These are phyloP conservation scores for Leptinotarsa tumamoca DNA, from an alignment of 2,888 invertebrate genomes.

Conservation along the genomic window DNA sequence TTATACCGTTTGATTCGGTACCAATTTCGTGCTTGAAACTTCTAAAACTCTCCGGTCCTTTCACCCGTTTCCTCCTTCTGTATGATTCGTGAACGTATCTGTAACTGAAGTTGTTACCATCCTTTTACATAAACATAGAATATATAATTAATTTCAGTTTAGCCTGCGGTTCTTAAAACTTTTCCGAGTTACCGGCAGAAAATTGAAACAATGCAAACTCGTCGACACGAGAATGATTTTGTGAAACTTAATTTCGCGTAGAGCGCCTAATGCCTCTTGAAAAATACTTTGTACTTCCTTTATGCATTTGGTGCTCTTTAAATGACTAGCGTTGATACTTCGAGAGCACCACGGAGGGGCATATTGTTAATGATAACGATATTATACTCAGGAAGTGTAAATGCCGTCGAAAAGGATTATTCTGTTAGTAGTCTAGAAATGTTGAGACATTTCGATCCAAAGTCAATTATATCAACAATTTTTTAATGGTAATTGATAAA, in stretches of 20 bases:
- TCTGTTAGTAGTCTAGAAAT: not conserved
- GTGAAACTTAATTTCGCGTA: conserved; percentile 18
- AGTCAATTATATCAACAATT: no score
- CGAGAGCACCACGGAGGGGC: not conserved
- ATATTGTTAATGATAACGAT: not conserved
- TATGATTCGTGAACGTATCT: not conserved
- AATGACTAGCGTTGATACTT: not conserved
- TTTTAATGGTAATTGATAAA: no score
- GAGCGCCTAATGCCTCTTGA: conserved; percentile 8
- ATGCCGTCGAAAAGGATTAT: no score
- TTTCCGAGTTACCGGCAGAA: conserved; percentile 15
- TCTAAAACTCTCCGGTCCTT: not conserved
- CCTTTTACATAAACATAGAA: conserved; percentile 23
- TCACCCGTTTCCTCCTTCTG: not conserved
- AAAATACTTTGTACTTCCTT: conserved; percentile 9
- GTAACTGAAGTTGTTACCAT: conserved; percentile 11
- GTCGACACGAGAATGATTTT: conserved; percentile 21
- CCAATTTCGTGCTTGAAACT: conserved; percentile 34
- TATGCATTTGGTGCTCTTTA: not conserved
- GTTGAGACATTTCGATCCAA: no score
- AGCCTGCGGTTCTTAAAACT: conserved; percentile 25
- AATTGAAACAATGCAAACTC: conserved; percentile 27
- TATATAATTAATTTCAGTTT: conserved; percentile 27
- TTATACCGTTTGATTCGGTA: conserved; percentile 45
- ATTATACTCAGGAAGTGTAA: not conserved